Evolutionary conservation across 2,113 vertebrate genomes (phyloP), one percentile per base, ranked within the genome.

Genomic region (Vidua chalybeata): DNA sequence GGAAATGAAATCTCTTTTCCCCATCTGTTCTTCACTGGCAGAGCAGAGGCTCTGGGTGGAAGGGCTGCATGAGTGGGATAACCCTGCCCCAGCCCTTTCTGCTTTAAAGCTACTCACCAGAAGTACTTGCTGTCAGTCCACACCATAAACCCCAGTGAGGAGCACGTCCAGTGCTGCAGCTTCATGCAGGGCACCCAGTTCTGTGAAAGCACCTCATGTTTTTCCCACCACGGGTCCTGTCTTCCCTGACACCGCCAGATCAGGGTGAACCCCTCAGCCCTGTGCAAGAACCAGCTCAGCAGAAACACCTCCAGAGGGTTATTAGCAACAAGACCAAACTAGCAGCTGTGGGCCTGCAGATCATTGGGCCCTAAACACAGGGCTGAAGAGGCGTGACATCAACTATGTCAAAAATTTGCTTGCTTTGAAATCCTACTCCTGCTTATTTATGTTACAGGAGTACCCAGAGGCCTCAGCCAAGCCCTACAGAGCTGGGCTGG

Each of bases 341-440:
- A 90, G 94, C 64, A 95, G 69, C 89, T 1, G 5, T 35, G 39
- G 64, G 77, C 64, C 51, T 92, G 28, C 64, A 74, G 48, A 76
- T 79, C 71, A 63, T n/a, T 24, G 55, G 33, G 59, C 54, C 55
- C 54, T 86, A 49, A 93, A 84, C 64, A 66, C 24, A 16, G 61
- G 61, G 66, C 68, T 84, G 74, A 87, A 91, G 81, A 87, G 68
- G 56, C 8, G 1, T 68, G 56, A 87, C 49, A 69, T 51, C 77
- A 96, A 79, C 90, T 91, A 84, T 41, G 58, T 56, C 41, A 93
- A 95, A 94, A 89, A 89, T 81, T 33, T 68, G 63, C 93, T 87
- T 73, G 73, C 85, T 86, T 92, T 92, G 90, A 94, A 96, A 94
- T 63, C 79, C 78, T 89, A 62, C 74, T 73, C 93, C 89, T 91